Conservation (phyloP, 2,113 vertebrate species). For the Smithornis capensis region DNA sequence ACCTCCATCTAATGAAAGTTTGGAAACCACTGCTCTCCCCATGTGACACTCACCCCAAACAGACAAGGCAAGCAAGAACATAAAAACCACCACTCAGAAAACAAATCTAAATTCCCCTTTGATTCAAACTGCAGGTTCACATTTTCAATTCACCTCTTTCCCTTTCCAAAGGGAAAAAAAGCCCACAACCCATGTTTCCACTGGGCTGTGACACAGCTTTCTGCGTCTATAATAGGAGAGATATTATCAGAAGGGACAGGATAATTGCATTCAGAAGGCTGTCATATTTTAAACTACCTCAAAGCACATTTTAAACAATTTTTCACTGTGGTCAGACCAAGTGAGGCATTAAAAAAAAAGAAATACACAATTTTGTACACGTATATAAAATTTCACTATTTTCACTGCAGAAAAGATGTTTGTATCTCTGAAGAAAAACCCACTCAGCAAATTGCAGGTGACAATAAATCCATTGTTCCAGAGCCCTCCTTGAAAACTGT, state of each 20-base stretch:
- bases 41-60: neutral
- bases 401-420: neutral
- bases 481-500: neutral
- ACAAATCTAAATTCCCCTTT: neutral
- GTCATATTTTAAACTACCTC: neutral
- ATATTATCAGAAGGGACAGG: neutral
- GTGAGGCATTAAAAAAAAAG: neutral
- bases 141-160: neutral
- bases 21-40: neutral
- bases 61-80: neutral
- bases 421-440: neutral
- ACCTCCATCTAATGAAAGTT: neutral
- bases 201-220: constrained; percentile 6
- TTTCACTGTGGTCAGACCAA: neutral
- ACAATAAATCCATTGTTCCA: neutral
- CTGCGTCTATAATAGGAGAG: neutral
- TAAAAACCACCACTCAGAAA: neutral
- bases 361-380: neutral
- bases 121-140: neutral
- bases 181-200: neutral
- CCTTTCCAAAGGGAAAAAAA: neutral
- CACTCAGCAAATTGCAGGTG: neutral
- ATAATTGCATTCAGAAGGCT: constrained; percentile 1
- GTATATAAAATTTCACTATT: neutral
- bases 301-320: neutral